Evolutionary conservation across 2,797 vertebrate species (phyloP).

Genomic region (Crocodylus rhombifer): DNA sequence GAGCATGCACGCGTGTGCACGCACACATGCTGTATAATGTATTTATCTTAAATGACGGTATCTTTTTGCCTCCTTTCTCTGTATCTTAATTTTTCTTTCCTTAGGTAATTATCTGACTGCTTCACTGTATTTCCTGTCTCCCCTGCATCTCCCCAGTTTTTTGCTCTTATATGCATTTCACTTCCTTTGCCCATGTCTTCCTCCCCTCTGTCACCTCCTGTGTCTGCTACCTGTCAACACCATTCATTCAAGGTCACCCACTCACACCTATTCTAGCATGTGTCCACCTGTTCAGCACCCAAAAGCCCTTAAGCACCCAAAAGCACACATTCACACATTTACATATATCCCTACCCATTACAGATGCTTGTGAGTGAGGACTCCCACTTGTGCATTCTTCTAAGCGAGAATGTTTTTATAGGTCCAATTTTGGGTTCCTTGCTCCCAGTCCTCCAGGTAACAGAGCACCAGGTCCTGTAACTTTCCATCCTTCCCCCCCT

Average conservation of each 20-base stretch:
- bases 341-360: background rate
- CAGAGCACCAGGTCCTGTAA: background rate
- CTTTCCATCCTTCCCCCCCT: background rate
- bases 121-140: background rate
- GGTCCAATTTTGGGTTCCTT: no score
- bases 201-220: background rate
- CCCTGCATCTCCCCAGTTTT: background rate
- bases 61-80: background rate
- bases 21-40: no score
- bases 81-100: no score
- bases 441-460: background rate
- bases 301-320: background rate
- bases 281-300: no score
- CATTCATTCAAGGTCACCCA: background rate
- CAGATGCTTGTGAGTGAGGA: no score
- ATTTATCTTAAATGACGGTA: background rate
- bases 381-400: no score
- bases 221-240: rapidly evolving
- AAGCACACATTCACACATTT: background rate
- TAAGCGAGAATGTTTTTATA: no score
- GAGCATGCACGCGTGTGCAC: no score
- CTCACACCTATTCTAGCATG: rapidly evolving
- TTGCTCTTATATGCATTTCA: background rate
- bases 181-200: background rate
- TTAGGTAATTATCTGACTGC: no score